These are phyloP conservation scores for Laterallus jamaicensis DNA, from an alignment of 2,113 vertebrate genomes.

Conservation along the genomic window DNA sequence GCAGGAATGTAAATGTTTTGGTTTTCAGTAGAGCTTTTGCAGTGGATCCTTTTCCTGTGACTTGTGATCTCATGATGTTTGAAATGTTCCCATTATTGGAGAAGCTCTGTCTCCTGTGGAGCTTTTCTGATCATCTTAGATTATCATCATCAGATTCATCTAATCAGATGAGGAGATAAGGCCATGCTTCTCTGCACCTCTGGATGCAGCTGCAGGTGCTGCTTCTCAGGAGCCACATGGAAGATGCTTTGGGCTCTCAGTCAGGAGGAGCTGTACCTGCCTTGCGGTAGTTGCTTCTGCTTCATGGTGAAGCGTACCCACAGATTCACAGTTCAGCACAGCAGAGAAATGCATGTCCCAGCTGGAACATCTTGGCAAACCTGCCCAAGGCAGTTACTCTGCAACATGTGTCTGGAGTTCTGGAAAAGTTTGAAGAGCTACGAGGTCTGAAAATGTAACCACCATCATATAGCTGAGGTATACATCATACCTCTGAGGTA, in stretches of 20 bases:
- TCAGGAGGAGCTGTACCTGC: not conserved
- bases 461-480: rapidly evolving
- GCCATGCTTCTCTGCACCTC: not conserved
- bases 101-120: not conserved
- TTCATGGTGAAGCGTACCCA: rapidly evolving
- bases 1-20: not conserved
- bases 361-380: not conserved
- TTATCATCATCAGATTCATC: not conserved
- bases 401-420: not conserved
- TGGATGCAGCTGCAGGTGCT: not conserved
- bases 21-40: not conserved
- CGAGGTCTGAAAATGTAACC: not conserved
- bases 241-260: not conserved
- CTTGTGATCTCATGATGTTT: not conserved
- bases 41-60: not conserved
- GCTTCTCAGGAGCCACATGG: not conserved
- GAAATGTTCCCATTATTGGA: not conserved
- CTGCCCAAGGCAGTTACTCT: not conserved
- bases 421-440: not conserved
- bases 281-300: not conserved
- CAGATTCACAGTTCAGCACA: not conserved
- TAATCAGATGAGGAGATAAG: not conserved
- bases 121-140: not conserved
- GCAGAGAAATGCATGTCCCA: not conserved
- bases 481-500: not conserved